Base-by-base conservation (phyloP, 2,113 vertebrate genomes). In the Casuarius casuarius region DNA sequence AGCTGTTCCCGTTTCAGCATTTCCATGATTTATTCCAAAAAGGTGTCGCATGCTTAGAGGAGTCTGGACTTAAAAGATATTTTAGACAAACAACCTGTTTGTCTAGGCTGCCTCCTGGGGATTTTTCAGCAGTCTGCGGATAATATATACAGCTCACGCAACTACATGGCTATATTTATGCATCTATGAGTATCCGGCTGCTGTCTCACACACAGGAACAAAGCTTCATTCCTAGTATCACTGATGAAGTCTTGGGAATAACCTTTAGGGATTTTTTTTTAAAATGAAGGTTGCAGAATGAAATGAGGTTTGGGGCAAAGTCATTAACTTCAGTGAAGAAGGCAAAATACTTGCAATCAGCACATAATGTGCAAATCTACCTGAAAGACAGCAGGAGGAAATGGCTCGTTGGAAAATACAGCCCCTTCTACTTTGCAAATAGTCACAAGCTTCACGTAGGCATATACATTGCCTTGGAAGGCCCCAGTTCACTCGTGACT, bases 131-230 rank as follows among this genome's bases (percentile, higher is more conserved):
- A 52, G 12, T 56, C 49, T 59, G 33, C 35, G 73, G 23, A 67
- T 2, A 56, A 23, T 20, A 66, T 12, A 70, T 20, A 48, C 6
- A 16, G 2, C 4, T 80, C 17, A 33, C 0, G 0, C 7, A 72
- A 29, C 48, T 81, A 25, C 17, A 59, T n/a, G 9, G 7, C 20
- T 19, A 3, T 76, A 56, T 88, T 76, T 84, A 12, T 1, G 0
- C 12, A 66, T 5, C 10, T 3, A 5, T 33, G 40, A 82, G n/a
- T n/a, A 59, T 5, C 3, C 1, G 0, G 12, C 7, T 70, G 14
- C n/a, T 15, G 10, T 56, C 15, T 79, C 4, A 7, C 21, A 79
- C 29, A 10, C 10, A 51, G 31, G 14, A 23, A 85, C 49, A 73
- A 88, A 72, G 49, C 10, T 58, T 33, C 54, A 16, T 48, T 87